Evolutionary conservation across 2,113 vertebrate genomes (phyloP).

Genomic region (Tiliqua scincoides): DNA sequence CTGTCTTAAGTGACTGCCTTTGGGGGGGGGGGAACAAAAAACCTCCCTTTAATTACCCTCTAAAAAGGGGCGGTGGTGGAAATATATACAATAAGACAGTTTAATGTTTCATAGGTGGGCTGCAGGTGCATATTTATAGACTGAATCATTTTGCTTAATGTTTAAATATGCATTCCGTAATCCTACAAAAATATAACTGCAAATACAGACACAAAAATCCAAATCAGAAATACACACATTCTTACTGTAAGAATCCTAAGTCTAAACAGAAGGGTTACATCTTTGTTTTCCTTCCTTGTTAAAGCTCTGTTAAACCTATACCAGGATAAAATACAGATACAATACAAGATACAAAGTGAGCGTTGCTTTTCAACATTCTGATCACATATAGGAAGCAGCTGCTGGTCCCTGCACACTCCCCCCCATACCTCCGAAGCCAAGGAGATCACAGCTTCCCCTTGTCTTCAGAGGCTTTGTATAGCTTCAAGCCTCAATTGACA

Average conservation of each 20-base stretch:
- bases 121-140: not conserved
- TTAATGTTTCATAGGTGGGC: not conserved
- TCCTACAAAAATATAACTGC: not conserved
- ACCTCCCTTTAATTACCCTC: not conserved
- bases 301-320: not conserved
- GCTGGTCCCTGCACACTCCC: too few species aligned
- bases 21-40: too few species aligned
- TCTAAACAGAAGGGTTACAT: not conserved
- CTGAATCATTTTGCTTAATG: not conserved
- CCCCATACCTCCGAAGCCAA: too few species aligned
- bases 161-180: not conserved
- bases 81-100: not conserved
- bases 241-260: not conserved
- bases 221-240: not conserved
- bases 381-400: too few species aligned
- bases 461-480: too few species aligned
- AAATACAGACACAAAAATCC: not conserved
- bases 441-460: too few species aligned
- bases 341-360: too few species aligned
- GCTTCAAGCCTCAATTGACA: too few species aligned
- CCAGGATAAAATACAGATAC: too few species aligned
- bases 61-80: not conserved
- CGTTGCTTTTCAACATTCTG: too few species aligned
- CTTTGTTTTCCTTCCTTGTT: not conserved
- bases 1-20: not conserved